Conservation (phyloP, 2,888 invertebrate species). For the Mesochorus sp. region DNA sequence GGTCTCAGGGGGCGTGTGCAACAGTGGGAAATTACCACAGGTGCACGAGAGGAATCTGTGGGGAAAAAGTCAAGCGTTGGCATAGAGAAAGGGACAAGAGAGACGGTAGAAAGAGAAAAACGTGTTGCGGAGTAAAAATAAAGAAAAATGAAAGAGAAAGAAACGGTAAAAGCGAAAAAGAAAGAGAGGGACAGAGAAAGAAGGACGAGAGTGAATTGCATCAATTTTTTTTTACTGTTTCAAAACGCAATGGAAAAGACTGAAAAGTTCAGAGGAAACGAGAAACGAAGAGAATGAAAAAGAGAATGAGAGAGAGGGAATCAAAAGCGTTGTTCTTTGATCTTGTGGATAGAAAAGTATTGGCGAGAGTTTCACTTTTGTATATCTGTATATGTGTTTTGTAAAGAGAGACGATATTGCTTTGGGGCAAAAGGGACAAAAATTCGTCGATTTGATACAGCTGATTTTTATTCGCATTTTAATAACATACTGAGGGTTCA, state of each 20-base stretch:
- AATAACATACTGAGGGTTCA: no score
- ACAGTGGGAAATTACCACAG: slow-evolving; percentile 54
- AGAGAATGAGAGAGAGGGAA: not conserved
- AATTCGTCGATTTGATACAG: not conserved
- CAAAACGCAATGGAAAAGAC: slow-evolving; percentile 73
- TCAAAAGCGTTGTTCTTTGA: slow-evolving; percentile 57
- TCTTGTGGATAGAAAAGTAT: slow-evolving; percentile 59
- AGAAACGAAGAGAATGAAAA: not conserved
- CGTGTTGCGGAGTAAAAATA: slow-evolving; percentile 31
- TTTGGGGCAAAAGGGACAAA: not conserved
- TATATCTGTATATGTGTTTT: not conserved
- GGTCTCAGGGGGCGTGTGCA: slow-evolving; percentile 37
- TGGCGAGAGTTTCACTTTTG: slow-evolving; percentile 39
- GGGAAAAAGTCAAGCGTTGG: slow-evolving; percentile 51
- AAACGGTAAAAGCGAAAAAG: slow-evolving; percentile 8
- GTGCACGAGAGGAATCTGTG: slow-evolving; percentile 52
- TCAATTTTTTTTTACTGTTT: slow-evolving; percentile 58
- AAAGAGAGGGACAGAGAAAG: slow-evolving; percentile 69
- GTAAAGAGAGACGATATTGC: not conserved
- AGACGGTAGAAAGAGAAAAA: slow-evolving; percentile 1
- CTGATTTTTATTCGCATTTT: not conserved
- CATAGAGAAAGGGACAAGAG: not conserved
- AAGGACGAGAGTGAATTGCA: slow-evolving; percentile 54
- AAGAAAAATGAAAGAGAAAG: slow-evolving; percentile 25
- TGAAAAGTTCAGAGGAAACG: not conserved